Evolutionary conservation across 2,888 invertebrate species (phyloP).

Genomic region (Laothoe populi): DNA sequence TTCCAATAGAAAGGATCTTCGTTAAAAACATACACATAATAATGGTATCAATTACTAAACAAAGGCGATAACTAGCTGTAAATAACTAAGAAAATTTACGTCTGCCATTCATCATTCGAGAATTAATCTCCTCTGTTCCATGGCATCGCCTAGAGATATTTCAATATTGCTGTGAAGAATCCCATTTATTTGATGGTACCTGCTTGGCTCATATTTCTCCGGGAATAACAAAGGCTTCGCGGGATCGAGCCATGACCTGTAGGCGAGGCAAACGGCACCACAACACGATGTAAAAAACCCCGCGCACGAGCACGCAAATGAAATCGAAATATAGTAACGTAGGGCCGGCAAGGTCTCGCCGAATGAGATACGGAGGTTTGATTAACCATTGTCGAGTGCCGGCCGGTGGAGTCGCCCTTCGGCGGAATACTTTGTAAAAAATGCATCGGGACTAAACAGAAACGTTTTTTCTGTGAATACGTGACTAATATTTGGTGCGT

Average conservation of each 20-base stretch:
- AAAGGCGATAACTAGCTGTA: constrained; percentile 70
- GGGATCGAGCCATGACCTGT: constrained; percentile 75
- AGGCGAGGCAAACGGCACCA: constrained; percentile 56
- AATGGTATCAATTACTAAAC: constrained; percentile 38
- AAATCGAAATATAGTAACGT: constrained; percentile 82
- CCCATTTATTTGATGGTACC: constrained; percentile 69
- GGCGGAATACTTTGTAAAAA: not conserved
- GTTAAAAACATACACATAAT: constrained; percentile 6
- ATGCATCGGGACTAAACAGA: not conserved
- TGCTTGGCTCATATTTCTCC: constrained; percentile 77
- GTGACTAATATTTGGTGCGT: constrained; percentile 5
- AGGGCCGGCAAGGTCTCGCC: constrained; percentile 66
- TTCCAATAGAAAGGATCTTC: constrained; percentile 39
- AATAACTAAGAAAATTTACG: constrained; percentile 74
- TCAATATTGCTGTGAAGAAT: constrained; percentile 75
- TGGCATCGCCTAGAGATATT: constrained; percentile 74
- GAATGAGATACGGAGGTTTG: constrained; percentile 81
- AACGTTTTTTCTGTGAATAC: constrained; percentile 6
- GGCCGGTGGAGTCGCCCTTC: constrained; percentile 58
- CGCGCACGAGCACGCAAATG: constrained; percentile 81
- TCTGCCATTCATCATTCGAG: constrained; percentile 69
- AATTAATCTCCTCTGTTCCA: constrained; percentile 69
- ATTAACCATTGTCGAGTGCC: constrained; percentile 77
- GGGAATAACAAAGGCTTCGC: constrained; percentile 71
- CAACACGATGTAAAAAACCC: constrained; percentile 68